Base-by-base conservation (phyloP, 2,888 invertebrate species). In the Crematogaster levior region DNA sequence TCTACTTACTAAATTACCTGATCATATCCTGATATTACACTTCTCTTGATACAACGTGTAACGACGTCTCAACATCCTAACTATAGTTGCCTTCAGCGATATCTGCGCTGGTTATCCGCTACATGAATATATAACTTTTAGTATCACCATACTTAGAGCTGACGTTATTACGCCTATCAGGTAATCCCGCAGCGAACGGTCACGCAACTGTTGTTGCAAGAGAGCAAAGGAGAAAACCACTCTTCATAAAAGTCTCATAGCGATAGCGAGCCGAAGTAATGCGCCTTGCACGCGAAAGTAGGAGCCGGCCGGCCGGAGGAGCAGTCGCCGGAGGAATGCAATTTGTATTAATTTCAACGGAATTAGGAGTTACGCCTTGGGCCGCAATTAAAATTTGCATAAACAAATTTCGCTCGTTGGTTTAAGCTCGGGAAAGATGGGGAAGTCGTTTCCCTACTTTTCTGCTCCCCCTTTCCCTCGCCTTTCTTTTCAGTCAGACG, bases 311-410 rank as follows among this genome's bases (percentile, higher is more conserved):
- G 72, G 70, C 37, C 51, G 80, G 53, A 66, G 56, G 80, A 82
- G 85, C 75, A 85, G 85, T 83, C 85, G 70, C 61, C 74, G 46
- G 72, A 73, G 73, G 84, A 89, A 90, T 84, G 91, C 90, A 91
- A 92, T 91, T 91, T 91, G 91, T 91, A 91, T 91, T 91, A 91
- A 91, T 91, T 91, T 92, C 89, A 86, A 84, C 84, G 88, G 86
- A 91, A 91, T 92, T 92, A 91, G 89, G 88, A 91, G 91, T 92
- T 92, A 92, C 88, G 89, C 84, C 87, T 89, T 86, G 84, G 83
- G 85, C 82, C 72, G 90, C 91, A 92, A 92, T 91, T 91, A 91
- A 91, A 91, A 91, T 92, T 91, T 92, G 91, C 92, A 92, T 91
- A 91, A 92, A 91, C 90, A 92, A 91, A 92, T 91, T 92, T 90